A percentile compares a stretch with the other conserved stretches of the same genome.
Evolutionary conservation across 2,888 invertebrate species (phyloP).

Genomic region (Cryptus armator): DNA sequence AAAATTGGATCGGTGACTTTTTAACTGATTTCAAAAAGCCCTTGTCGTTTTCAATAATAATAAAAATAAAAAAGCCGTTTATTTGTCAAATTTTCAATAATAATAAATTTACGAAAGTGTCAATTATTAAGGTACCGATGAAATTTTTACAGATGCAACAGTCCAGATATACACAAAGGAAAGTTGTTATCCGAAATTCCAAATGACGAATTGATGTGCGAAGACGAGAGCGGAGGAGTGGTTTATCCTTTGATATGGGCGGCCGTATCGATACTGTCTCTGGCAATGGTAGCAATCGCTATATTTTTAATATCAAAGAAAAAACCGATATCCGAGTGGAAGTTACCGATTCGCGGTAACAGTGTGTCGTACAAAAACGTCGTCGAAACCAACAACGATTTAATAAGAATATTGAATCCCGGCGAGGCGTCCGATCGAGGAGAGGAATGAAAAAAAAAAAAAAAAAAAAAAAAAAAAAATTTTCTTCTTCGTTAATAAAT

Average conservation of each 20-base stretch:
- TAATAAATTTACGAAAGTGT: too few relatives aligned
- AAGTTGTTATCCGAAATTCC: slow-evolving; percentile 85
- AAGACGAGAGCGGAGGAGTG: slow-evolving; percentile 69
- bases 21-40: too few relatives aligned
- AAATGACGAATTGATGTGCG: slow-evolving; percentile 85
- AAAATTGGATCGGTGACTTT: too few relatives aligned
- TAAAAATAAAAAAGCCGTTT: too few relatives aligned
- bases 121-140: neutral
- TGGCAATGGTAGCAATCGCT: slow-evolving; percentile 69
- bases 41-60: too few relatives aligned
- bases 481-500: neutral
- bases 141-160: slow-evolving; percentile 85
- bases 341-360: slow-evolving; percentile 78
- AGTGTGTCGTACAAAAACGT: slow-evolving; percentile 83
- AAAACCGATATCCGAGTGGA: slow-evolving; percentile 77
- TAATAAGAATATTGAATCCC: slow-evolving; percentile 80
- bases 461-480: too few relatives aligned
- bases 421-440: slow-evolving; percentile 76
- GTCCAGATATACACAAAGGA: slow-evolving; percentile 84
- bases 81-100: too few relatives aligned
- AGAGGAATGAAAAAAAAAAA: slow-evolving; percentile 75
- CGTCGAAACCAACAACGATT: slow-evolving; percentile 81
- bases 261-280: slow-evolving; percentile 73
- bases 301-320: slow-evolving; percentile 76
- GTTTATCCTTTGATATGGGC: slow-evolving; percentile 78